Percentiles rank a stretch among this genome's conserved stretches.
Evolutionary conservation across 2,113 vertebrate species (phyloP).

Genomic region (Serilophus lunatus): DNA sequence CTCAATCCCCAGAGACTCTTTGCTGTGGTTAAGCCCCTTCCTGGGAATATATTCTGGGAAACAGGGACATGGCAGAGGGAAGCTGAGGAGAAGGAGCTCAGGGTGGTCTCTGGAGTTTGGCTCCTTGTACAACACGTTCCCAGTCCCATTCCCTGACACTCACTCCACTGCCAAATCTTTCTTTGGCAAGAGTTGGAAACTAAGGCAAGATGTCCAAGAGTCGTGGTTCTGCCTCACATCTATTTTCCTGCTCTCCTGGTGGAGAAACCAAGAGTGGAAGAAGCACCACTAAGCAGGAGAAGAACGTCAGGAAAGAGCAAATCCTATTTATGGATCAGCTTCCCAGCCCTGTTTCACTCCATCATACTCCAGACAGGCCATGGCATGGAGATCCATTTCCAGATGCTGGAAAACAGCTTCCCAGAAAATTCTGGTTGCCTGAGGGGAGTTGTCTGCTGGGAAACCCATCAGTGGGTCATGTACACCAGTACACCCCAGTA

Average conservation of each 20-base stretch:
- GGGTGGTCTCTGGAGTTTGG: too few species aligned
- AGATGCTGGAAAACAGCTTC: background rate
- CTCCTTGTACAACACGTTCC: background rate
- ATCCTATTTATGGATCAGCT: background rate
- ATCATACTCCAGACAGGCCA: rapidly evolving
- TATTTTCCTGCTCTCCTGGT: background rate
- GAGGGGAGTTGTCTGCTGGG: background rate
- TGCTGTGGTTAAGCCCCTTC: too few species aligned
- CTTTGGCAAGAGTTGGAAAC: background rate
- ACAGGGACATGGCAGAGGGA: too few species aligned
- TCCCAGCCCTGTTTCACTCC: background rate
- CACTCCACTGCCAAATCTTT: background rate
- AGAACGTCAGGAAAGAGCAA: background rate
- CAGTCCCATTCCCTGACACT: background rate
- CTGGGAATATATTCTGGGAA: too few species aligned
- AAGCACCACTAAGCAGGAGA: background rate
- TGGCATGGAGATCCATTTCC: too few species aligned
- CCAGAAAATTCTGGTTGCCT: background rate
- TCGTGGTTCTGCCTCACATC: background rate
- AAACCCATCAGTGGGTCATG: background rate
- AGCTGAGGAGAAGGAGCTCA: too few species aligned
- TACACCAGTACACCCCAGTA: background rate
- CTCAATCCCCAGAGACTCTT: too few species aligned
- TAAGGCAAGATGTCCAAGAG: background rate
- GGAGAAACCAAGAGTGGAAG: background rate